Percentiles rank a stretch among this genome's conserved stretches.
phyloP scores from a whole-genome alignment of 2,113 vertebrate genomes.

The Mystacornis crossleyi region DNA sequence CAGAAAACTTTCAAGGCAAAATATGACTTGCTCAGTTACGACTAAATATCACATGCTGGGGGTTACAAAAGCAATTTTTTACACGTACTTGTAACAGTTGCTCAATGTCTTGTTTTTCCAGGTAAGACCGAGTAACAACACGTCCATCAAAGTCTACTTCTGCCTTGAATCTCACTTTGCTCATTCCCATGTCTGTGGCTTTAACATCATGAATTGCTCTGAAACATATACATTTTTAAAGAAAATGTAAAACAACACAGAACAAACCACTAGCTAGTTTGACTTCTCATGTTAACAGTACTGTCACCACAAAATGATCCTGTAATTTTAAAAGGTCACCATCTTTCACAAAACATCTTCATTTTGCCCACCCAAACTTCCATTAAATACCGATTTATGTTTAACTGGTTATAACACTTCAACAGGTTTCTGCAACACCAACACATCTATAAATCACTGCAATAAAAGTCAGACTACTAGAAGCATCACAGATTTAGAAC shows the following conservation, averaged over 20 bases:
- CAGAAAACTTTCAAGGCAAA: not conserved
- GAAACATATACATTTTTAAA: constrained; percentile 16
- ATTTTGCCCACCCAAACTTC: not conserved
- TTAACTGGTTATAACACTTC: not conserved
- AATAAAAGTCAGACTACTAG: not conserved
- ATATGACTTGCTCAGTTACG: not conserved
- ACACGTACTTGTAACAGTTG: constrained; percentile 89
- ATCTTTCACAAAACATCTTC: not conserved
- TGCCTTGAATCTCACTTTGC: constrained; percentile 98
- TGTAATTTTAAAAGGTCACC: not conserved
- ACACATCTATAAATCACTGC: not conserved
- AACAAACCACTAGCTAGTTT: not conserved
- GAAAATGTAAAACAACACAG: not conserved
- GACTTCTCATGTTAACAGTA: not conserved
- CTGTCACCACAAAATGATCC: not conserved
- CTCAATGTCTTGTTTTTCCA: constrained; percentile 99
- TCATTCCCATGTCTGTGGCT: constrained; percentile 95
- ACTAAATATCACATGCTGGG: not conserved
- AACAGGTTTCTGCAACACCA: not conserved
- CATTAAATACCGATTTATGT: not conserved
- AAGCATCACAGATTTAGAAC: not conserved
- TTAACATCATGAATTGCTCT: constrained; percentile 99
- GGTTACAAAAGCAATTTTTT: not conserved
- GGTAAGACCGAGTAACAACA: constrained; percentile 95
- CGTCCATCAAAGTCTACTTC: constrained; percentile 98